Base-by-base conservation (phyloP, 1,140 invertebrate species). In the Lepidurus couesii region DNA sequence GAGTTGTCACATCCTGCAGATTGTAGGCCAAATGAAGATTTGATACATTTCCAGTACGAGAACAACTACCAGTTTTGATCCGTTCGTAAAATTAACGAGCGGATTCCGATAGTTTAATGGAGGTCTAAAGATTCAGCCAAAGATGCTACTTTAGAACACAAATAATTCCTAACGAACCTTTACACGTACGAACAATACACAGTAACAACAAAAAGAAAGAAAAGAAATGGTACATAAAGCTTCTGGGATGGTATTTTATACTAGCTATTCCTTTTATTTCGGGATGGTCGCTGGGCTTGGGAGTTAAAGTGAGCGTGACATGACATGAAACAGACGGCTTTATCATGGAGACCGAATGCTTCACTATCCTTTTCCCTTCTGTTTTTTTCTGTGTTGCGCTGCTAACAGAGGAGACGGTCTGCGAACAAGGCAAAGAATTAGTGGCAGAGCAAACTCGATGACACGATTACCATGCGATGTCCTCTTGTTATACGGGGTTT, bases 261-360 rank as follows among this genome's bases (percentile, higher is more conserved):
- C 53, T 4, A 34, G 34, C 34, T 16, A 65, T 65, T 65, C 21
- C 53, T 65, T 65, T 65, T 65, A 13, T 34, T 21, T 65, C 16
- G 53, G 21, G 21, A 65, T 65, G 53, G 53, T 21, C 53, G n/a
- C 53, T 65, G n/a, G 53, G 53, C 53, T 65, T 65, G 53, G 53
- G 53, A 65, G 53, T 65, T 65, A 65, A 65, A 65, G 53, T 65
- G 53, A 65, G 53, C 53, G 53, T 65, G 53, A 65, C 53, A 65
- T 65, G 53, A 65, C 53, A 65, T 65, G 53, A 65, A 65, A 65
- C 53, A 65, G 53, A 65, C 53, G 53, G 53, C 53, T 65, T 65
- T 65, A 65, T 65, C 53, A 65, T 65, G 53, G 53, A 65, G 53
- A 65, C 53, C 16, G 53, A 65, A 65, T 65, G 6, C 53, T 65